Percentiles rank a stretch among this genome's conserved stretches.
Evolutionary conservation across 2,888 invertebrate genomes (phyloP).

Genomic region (Trichogramma dendrolimi): DNA sequence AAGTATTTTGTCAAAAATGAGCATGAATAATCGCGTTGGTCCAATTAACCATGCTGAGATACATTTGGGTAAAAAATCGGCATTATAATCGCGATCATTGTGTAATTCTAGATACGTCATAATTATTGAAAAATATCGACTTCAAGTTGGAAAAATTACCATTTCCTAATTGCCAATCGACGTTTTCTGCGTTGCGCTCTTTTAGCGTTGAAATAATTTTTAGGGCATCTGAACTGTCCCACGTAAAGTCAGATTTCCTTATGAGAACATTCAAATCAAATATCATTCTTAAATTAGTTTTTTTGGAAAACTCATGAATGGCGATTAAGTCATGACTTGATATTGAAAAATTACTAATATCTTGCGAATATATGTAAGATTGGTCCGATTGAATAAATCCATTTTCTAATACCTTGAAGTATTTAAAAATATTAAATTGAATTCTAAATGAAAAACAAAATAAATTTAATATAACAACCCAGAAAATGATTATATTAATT

Average conservation of each 20-base stretch:
- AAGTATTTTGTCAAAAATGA: background rate
- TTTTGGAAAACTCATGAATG: conserved; percentile 60
- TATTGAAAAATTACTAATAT: conserved; percentile 53
- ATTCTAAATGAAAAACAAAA: no score
- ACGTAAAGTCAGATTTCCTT: conserved; percentile 56
- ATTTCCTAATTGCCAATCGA: conserved; percentile 72
- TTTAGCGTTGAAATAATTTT: conserved; percentile 53
- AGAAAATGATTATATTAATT: conserved; percentile 2
- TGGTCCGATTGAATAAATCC: no score
- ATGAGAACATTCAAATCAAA: conserved; percentile 69
- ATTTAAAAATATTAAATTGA: no score
- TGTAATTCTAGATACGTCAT: conserved; percentile 4
- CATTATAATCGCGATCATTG: background rate
- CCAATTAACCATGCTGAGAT: no score
- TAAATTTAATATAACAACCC: no score
- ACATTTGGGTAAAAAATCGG: background rate
- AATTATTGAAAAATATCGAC: conserved; percentile 1
- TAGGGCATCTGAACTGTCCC: conserved; percentile 67
- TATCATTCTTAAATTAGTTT: conserved; percentile 60
- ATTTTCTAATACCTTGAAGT: no score
- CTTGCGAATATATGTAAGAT: conserved; percentile 10
- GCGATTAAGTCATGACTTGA: conserved; percentile 58
- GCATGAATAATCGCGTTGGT: background rate
- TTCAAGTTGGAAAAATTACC: conserved; percentile 43
- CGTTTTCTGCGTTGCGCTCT: conserved; percentile 27